Conservation (phyloP, 2,113 vertebrate species). For the Phylloscopus trochilus region DNA sequence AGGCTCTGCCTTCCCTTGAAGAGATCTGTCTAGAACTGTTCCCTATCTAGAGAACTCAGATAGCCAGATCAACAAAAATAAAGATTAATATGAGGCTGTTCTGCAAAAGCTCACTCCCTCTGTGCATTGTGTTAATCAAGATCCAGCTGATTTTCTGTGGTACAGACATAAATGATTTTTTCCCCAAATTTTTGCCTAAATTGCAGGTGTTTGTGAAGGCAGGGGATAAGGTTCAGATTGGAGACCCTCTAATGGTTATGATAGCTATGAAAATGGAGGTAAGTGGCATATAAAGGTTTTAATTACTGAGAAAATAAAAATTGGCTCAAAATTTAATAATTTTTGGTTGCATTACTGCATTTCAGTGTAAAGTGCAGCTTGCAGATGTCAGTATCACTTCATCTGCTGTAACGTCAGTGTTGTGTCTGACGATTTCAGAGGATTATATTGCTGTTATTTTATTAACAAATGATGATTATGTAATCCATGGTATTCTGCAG, state of each 20-base stretch:
- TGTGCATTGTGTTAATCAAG: not conserved
- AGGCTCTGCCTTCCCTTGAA: not conserved
- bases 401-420: not conserved
- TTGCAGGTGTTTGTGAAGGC: conserved; percentile 90
- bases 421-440: conserved; percentile 4
- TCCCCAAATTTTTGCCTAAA: not conserved
- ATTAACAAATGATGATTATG: not conserved
- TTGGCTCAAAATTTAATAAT: not conserved
- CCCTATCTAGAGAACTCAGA: not conserved
- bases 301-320: not conserved
- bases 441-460: conserved; percentile 26
- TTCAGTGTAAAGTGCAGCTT: not conserved
- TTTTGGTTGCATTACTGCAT: not conserved
- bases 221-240: conserved; percentile 85
- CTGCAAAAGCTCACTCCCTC: not conserved
- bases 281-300: conserved; percentile 2
- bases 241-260: conserved; percentile 94
- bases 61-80: not conserved
- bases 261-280: conserved; percentile 99
- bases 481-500: conserved; percentile 10
- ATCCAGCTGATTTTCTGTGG: not conserved
- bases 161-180: not conserved
- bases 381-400: not conserved
- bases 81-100: not conserved
- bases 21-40: not conserved